phyloP scores from a whole-genome alignment of 1,140 invertebrate species.

The Subanguina moxae region DNA sequence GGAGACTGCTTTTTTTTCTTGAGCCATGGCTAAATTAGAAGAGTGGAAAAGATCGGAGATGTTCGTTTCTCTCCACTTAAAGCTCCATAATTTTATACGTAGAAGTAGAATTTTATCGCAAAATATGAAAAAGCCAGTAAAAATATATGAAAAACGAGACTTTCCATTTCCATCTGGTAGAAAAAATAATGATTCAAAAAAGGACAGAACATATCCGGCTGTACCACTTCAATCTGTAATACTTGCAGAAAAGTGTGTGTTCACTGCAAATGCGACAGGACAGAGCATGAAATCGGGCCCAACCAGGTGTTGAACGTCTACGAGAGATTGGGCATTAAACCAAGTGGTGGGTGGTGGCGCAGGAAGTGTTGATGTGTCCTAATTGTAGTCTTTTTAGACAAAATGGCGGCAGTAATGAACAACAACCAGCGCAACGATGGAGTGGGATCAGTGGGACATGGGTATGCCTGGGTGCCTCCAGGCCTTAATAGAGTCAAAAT shows the following conservation, averaged over 20 bases:
- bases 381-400: background rate
- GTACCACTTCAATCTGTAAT: background rate
- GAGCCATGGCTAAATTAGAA: too few relatives aligned
- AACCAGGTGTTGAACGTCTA: conserved; percentile 57
- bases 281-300: conserved; percentile 50
- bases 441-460: conserved; percentile 53
- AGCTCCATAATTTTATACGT: too few relatives aligned
- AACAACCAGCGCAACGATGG: conserved; percentile 24
- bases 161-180: too few relatives aligned
- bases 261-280: conserved; percentile 58
- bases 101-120: too few relatives aligned
- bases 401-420: conserved; percentile 38
- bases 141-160: too few relatives aligned
- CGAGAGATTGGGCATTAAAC: conserved; percentile 57
- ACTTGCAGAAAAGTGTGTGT: conserved; percentile 58
- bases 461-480: conserved; percentile 59
- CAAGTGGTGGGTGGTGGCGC: conserved; percentile 16
- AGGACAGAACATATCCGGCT: too few relatives aligned
- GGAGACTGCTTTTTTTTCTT: too few relatives aligned
- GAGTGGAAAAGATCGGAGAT: too few relatives aligned
- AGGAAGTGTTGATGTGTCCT: background rate
- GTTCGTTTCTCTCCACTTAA: too few relatives aligned
- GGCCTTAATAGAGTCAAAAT: conserved; percentile 61
- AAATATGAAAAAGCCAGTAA: too few relatives aligned
- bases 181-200: too few relatives aligned